Evolutionary conservation across 2,797 vertebrate genomes (phyloP), one percentile per base, ranked within the genome.

Genomic region (Cossypha dichroa): DNA sequence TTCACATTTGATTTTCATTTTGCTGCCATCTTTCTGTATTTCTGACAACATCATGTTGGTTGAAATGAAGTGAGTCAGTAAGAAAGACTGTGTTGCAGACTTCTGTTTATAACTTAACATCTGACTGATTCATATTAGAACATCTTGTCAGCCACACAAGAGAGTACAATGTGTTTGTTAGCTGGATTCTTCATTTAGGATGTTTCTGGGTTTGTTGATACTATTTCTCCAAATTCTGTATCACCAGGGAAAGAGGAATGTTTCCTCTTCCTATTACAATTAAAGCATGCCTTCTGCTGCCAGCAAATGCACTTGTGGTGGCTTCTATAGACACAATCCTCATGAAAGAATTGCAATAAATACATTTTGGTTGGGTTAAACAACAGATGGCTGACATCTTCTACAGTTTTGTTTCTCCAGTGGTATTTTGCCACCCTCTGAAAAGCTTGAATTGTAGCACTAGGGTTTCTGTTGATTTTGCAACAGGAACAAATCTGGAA

Each of bases 371-470:
- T 92, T 96, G 87, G 67, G 94, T 97, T 94, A 97, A 98, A 97
- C 88, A 98, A 95, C 97, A 98, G 97, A 98, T 96, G 96, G 94
- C 45, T 94, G 51, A 78, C 85, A 97, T 96, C 86, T 96, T 97
- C 88, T 68, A 85, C 21, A 64, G 73, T 95, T 96, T 62, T 23
- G 17, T 88, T 97, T 90, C 93, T 96, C 91, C 8, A 80, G 79
- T 94, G 95, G 79, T 97, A 93, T 97, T 97, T 94, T 96, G 69
- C 63, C 81, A 80, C 94, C 67, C 77, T 78, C 63, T 92, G 85
- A 96, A 95, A 97, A 97, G n/a, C 46, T 67, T 96, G 69, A 97
- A 86, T 95, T 94, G 73, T 91, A 96, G 69, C 91, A 87, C 49
- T 93, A 86, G n/a, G 1, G 3, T 85, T 82, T 95, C 93, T 78